Conservation (phyloP, 2,797 vertebrate species). For the Eptatretus atami region DNA sequence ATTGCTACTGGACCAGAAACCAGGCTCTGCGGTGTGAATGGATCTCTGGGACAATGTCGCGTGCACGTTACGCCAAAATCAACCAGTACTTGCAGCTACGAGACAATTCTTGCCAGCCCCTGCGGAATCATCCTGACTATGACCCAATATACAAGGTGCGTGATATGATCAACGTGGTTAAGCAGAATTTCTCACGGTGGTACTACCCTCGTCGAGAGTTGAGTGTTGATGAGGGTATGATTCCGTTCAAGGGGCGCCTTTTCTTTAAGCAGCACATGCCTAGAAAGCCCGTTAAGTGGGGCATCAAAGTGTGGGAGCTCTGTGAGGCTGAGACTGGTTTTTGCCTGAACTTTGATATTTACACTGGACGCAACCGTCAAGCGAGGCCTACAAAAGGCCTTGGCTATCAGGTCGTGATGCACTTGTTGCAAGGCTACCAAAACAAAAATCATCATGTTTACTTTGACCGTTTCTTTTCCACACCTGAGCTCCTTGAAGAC, state of each 20-base stretch:
- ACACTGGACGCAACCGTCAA: conserved; percentile 19
- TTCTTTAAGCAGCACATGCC: conserved; percentile 29
- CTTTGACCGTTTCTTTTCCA: conserved; percentile 34
- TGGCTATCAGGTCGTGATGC: conserved; percentile 21
- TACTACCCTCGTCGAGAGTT: conserved; percentile 28
- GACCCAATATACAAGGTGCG: conserved; percentile 33
- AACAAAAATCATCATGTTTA: conserved; percentile 30
- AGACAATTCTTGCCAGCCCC: conserved; percentile 22
- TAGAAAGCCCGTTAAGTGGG: conserved; percentile 27
- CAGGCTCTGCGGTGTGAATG: conserved; percentile 38
- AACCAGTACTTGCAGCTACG: conserved; percentile 35
- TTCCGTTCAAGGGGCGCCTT: conserved; percentile 23
- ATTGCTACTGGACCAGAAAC: conserved; percentile 41
- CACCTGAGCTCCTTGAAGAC: conserved; percentile 24
- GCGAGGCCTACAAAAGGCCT: conserved; percentile 12
- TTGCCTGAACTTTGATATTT: conserved; percentile 27
- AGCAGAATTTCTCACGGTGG: conserved; percentile 30
- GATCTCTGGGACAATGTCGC: conserved; percentile 36
- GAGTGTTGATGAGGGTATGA: conserved; percentile 25
- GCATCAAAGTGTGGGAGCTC: conserved; percentile 35
- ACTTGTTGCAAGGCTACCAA: conserved; percentile 25
- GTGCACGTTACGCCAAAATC: conserved; percentile 30
- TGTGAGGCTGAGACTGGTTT: conserved; percentile 34
- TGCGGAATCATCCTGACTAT: conserved; percentile 24
- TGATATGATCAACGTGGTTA: conserved; percentile 26